phyloP scores from a whole-genome alignment of 2,888 invertebrate genomes.

The Cecidostiba fungosa region DNA sequence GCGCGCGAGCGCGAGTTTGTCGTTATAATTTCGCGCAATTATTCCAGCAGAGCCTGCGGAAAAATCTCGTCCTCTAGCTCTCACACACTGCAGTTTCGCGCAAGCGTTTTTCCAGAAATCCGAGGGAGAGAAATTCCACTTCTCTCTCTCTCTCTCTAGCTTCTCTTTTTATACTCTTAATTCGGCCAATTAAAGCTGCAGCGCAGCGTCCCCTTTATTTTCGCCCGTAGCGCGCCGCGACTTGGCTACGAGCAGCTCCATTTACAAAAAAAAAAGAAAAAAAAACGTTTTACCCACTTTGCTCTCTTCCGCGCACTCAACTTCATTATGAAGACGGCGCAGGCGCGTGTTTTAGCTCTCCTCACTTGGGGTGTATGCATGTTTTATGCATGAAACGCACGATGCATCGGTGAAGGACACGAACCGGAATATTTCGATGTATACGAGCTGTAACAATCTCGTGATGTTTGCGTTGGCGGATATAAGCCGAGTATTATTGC shows the following conservation, averaged over 20 bases:
- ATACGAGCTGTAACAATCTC: background rate
- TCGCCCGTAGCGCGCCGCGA: background rate
- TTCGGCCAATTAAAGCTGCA: conserved; percentile 31
- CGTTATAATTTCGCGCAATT: background rate
- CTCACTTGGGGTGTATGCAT: background rate
- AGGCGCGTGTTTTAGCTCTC: background rate
- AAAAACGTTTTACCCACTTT: background rate
- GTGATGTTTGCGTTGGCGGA: background rate
- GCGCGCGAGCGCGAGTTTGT: background rate
- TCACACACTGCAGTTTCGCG: background rate
- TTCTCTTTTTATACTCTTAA: background rate
- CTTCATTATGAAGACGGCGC: conserved; percentile 12
- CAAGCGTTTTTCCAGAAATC: background rate
- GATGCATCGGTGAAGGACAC: too few species aligned
- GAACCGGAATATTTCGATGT: too few species aligned
- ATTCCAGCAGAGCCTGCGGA: background rate
- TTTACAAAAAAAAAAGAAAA: background rate
- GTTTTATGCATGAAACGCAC: background rate
- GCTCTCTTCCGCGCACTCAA: conserved; percentile 1
- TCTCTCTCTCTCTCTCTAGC: background rate
- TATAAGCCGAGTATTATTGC: conserved; percentile 4
- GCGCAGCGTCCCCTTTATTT: conserved; percentile 33
- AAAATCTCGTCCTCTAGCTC: background rate
- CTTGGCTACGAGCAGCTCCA: background rate
- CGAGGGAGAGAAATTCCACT: background rate